Base-by-base conservation (phyloP, 2,113 vertebrate genomes). In the Callopanchax toddi region DNA sequence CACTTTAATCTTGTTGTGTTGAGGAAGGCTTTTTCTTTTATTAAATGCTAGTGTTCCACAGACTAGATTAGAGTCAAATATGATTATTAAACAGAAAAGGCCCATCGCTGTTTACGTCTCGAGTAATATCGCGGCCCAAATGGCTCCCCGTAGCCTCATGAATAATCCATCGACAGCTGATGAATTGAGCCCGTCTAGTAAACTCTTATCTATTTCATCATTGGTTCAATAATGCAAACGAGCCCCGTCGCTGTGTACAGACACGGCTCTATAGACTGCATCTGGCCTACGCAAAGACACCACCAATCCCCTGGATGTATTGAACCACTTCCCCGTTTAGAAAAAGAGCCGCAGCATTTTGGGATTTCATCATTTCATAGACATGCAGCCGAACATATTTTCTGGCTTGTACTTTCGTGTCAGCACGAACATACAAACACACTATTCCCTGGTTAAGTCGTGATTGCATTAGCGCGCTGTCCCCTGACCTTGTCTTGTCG, bases 401-500 rank as follows among this genome's bases (percentile, higher is more conserved):
- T 53, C 22, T 13, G 11, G 36, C 16, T 22, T 26, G 32, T n/a
- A 52, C 46, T 16, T 29, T 15, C 3, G 9, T 4, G 40, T 49
- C 9, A 32, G 10, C 54, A 11, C 1, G 6, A 42, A 26, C 44
- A 51, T 17, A 21, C 58, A 26, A 46, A 60, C 18, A 50, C 52
- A 40, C 36, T 44, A 2, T 64, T 65, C 59, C 67, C 67, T 71
- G 46, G 53, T 71, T 71, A 69, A 78, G 66, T 80, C 60, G 53
- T 54, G 63, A 83, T 75, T 77, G 74, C 54, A 76, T 85, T 83
- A 75, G 60, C 46, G 22, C 3, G 60, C 42, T 50, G 73, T 63
- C 78, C 74, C 56, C 46, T 82, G 78, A 86, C 82, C 86, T 63
- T 17, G 10, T 39, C 64, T 43, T 58, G 71, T 81, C 72, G 65